Percentiles rank a stretch among this genome's conserved stretches.
Conservation (phyloP, 2,797 vertebrate genomes). For the Megalops cyprinoides region DNA sequence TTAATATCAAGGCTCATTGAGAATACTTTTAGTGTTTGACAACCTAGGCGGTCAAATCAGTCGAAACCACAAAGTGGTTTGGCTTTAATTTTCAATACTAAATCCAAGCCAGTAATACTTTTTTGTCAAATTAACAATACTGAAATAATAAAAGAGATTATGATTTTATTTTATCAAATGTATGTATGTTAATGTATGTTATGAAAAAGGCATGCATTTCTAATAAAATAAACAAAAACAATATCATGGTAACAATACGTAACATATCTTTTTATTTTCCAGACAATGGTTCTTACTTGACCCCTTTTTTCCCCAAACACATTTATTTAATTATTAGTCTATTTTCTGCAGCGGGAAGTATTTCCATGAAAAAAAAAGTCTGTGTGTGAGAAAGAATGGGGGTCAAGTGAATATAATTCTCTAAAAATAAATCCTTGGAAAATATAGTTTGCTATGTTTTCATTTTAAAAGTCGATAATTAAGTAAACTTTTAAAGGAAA, state of each 20-base stretch:
- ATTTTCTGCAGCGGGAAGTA: too few species aligned
- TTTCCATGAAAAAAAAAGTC: background rate
- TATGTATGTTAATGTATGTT: too few species aligned
- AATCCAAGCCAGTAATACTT: background rate
- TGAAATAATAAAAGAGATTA: background rate
- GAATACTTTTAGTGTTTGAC: background rate
- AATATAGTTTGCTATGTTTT: background rate
- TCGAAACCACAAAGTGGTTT: background rate
- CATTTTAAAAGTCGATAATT: conserved; percentile 5
- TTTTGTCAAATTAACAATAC: background rate
- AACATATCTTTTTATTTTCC: background rate
- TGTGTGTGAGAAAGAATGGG: background rate
- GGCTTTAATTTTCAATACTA: background rate
- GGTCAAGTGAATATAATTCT: background rate
- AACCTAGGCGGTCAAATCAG: background rate
- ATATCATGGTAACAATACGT: background rate
- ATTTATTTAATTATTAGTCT: too few species aligned
- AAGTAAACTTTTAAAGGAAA: background rate
- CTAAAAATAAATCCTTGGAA: background rate
- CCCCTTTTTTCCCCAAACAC: too few species aligned
- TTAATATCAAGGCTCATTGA: conserved; percentile 9
- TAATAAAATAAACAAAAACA: background rate
- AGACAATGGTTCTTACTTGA: background rate
- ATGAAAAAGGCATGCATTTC: background rate
- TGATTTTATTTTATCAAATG: too few species aligned